Evolutionary conservation across 1,140 invertebrate genomes (phyloP), one percentile per base, ranked within the genome.

Genomic region (Drosophila mayri): DNA sequence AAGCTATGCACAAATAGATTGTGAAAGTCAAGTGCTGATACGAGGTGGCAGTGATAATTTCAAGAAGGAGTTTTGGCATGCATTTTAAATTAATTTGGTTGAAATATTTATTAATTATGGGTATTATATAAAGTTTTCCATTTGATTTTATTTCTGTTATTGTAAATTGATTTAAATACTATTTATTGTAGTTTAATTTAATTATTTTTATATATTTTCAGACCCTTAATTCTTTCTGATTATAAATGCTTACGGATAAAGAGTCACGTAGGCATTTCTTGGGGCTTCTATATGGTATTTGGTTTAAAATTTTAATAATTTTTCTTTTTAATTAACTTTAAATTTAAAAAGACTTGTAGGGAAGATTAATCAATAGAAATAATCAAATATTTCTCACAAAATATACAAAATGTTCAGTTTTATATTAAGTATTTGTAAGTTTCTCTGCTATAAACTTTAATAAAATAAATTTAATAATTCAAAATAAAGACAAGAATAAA

Each of bases 1-100:
- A n/a, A 46, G 64, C 25, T 32, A 12, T 46, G 67, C 64, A 58
- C 41, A 16, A 9, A 32, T 6, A 37, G 40, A 70, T 70, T 70
- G 66, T 18, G 37, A 11, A 43, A 70, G 50, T 37, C 46, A n/a
- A 54, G 47, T 3, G 28, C 38, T 43, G 46, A 37, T 25, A 35
- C 38, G 43, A 6, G n/a, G 14, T 10, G 11, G 37, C 22, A 20
- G 14, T 25, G 16, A 28, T 41, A 35, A 52, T 37, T 14, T 22
- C 4, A 6, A 63, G 4, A 11, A 32, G 44, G 20, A 20, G 10
- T 11, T 52, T 52, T 16, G 8, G 9, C 0, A 22, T 22, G 32
- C 1, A 54, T 16, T 54, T 38, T 38, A 38, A 22, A 4, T n/a
- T 37, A 16, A 37, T 54, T 52, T 37, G 8, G 0, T 6, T 12